Percentiles rank a stretch among this genome's conserved stretches.
phyloP scores from a whole-genome alignment of 2,113 vertebrate genomes.

The Oxygymnocypris stewartii region DNA sequence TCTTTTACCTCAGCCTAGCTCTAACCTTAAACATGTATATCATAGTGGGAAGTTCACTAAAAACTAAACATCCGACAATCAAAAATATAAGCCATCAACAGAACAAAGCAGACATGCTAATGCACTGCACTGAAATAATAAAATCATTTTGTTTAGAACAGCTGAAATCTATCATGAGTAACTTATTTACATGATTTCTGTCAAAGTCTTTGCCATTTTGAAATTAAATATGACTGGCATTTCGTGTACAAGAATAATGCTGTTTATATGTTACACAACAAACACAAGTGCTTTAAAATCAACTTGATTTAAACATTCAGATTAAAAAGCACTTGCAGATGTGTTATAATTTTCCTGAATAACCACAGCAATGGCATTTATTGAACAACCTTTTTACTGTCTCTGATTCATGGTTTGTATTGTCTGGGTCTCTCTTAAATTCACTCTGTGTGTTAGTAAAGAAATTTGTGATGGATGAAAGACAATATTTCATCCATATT shows the following conservation, averaged over 20 bases:
- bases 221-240: neutral
- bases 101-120: slow-evolving; percentile 6
- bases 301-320: neutral
- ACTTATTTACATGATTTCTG: neutral
- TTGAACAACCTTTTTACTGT: neutral
- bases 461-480: neutral
- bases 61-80: neutral
- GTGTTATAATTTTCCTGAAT: neutral
- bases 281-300: neutral
- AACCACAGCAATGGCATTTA: neutral
- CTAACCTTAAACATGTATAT: neutral
- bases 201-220: neutral
- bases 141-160: neutral
- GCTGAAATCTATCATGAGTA: neutral
- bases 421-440: neutral
- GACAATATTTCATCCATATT: neutral
- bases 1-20: neutral
- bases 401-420: neutral
- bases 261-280: neutral
- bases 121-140: neutral
- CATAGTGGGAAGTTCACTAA: neutral
- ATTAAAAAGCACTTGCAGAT: neutral
- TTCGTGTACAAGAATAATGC: neutral
- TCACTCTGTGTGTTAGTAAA: neutral
- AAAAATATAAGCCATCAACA: neutral